Conservation (phyloP, 2,888 invertebrate species). For the Drosophila merina region DNA sequence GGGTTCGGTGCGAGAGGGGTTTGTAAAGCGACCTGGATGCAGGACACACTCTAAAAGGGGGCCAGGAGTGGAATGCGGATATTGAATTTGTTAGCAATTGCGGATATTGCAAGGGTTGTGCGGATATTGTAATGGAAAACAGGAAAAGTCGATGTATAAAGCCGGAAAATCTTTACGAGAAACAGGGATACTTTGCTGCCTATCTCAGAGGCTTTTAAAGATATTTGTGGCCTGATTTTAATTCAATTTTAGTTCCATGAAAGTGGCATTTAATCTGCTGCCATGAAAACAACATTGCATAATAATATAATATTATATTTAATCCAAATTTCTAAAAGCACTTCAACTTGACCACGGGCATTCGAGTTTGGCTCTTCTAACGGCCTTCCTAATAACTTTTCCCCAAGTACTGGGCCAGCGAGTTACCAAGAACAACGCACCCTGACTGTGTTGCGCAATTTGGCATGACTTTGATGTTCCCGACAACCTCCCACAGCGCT, state of each 20-base stretch:
- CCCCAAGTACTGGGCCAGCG: conserved; percentile 21
- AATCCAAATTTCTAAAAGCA: neutral
- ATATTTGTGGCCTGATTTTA: neutral
- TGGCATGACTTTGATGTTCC: conserved; percentile 70
- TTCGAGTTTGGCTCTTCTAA: conserved; percentile 24
- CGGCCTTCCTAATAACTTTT: neutral
- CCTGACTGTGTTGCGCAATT: conserved; percentile 73
- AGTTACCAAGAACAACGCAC: conserved; percentile 40
- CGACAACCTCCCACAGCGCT: conserved; percentile 16
- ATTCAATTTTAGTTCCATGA: neutral
- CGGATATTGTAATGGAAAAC: conserved; percentile 8
- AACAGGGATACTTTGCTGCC: too few relatives aligned
- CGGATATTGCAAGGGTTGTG: conserved; percentile 12
- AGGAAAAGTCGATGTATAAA: too few relatives aligned
- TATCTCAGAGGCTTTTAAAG: too few relatives aligned
- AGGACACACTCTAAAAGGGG: neutral
- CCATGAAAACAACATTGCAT: neutral
- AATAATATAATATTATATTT: neutral
- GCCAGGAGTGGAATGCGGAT: conserved; percentile 7
- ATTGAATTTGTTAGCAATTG: conserved; percentile 1
- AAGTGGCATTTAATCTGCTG: neutral
- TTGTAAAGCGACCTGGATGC: neutral
- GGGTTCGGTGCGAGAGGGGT: conserved; percentile 25
- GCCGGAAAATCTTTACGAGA: too few relatives aligned
- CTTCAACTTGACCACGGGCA: conserved; percentile 24